A percentile compares a stretch with the other conserved stretches of the same genome.
Conservation (phyloP, 2,888 invertebrate genomes). For the Pimpla rufipes region DNA sequence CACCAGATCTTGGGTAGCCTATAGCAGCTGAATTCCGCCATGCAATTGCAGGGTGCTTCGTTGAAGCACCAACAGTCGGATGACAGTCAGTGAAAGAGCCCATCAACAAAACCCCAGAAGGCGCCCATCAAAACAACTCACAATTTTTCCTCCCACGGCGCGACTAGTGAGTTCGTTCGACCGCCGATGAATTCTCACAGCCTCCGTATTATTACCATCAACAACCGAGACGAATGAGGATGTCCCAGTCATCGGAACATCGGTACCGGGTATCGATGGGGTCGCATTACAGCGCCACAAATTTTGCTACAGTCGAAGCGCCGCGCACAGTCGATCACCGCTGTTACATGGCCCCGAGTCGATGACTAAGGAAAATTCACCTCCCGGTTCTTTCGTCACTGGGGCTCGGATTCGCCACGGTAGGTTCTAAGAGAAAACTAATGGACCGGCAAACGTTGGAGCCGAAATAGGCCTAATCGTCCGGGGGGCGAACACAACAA, state of each 20-base stretch:
- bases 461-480: conserved; percentile 81
- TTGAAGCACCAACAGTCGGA: background rate
- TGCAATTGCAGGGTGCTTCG: no score
- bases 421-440: conserved; percentile 68
- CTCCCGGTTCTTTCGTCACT: background rate
- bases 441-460: conserved; percentile 77
- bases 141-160: conserved; percentile 15
- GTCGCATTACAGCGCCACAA: background rate
- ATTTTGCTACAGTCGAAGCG: background rate
- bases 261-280: conserved; percentile 1
- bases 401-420: conserved; percentile 30
- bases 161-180: conserved; percentile 9
- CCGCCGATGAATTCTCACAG: conserved; percentile 15
- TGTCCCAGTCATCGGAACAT: conserved; percentile 22
- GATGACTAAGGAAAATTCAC: background rate
- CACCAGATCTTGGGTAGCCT: background rate
- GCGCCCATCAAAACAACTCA: conserved; percentile 16
- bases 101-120: background rate
- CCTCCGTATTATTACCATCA: conserved; percentile 19
- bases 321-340: background rate
- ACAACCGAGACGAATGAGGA: conserved; percentile 22
- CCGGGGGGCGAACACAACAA: conserved; percentile 68
- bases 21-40: no score
- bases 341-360: no score
- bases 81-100: conserved; percentile 2